These are phyloP conservation scores for Percopsis transmontana DNA, from an alignment of 2,113 vertebrate genomes.

Conservation along the genomic window DNA sequence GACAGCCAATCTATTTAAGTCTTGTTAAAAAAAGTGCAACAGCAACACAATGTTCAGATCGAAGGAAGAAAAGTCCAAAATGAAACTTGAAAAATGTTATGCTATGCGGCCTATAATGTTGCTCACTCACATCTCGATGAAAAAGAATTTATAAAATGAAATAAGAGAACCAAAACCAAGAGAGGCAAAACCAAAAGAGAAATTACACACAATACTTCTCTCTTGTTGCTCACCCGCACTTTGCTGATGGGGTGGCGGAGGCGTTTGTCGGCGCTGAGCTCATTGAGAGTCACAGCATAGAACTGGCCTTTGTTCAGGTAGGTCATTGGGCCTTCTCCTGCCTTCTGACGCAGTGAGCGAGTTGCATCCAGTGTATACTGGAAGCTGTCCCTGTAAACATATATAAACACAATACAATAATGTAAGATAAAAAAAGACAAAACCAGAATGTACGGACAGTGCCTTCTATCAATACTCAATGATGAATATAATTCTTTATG, in stretches of 20 bases:
- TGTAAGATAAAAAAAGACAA: background rate
- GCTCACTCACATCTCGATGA: no score
- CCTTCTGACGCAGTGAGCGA: slow-evolving; percentile 93
- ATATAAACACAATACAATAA: background rate
- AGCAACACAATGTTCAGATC: no score
- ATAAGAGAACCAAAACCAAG: background rate
- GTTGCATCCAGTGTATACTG: slow-evolving; percentile 93
- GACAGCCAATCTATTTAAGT: no score
- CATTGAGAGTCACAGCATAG: slow-evolving; percentile 93
- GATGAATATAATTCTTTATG: background rate
- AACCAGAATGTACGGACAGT: background rate
- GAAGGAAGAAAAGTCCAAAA: no score
- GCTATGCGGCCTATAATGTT: no score
- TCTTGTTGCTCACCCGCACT: slow-evolving; percentile 85
- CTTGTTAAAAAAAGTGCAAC: no score
- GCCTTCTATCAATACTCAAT: background rate
- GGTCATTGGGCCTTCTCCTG: slow-evolving; percentile 96
- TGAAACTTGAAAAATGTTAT: no score
- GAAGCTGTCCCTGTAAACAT: slow-evolving; percentile 83
- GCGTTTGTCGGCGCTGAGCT: slow-evolving; percentile 92
- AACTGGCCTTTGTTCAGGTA: slow-evolving; percentile 99
- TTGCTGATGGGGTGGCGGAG: slow-evolving; percentile 97
- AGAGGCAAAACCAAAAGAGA: background rate
- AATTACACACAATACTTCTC: background rate
- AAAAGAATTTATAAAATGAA: no score